phyloP scores from a whole-genome alignment of 2,797 vertebrate species.

The Chromobotia macracanthus region DNA sequence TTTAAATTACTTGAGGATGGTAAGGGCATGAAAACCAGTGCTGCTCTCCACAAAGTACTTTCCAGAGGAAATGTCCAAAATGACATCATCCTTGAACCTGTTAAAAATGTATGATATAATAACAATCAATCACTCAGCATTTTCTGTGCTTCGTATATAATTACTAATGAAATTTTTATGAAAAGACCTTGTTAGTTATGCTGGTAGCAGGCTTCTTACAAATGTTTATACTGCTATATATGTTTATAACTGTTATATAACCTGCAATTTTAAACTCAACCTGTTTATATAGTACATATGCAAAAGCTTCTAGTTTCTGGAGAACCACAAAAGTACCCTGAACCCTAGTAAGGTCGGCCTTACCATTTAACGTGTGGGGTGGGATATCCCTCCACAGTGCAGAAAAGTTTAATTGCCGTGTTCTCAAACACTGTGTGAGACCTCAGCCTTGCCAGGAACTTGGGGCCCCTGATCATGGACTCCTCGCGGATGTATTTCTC shows the following conservation, averaged over 20 bases:
- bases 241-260: no score
- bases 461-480: conserved; percentile 86
- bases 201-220: neutral
- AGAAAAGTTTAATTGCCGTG: conserved; percentile 86
- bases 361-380: conserved; percentile 91
- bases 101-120: neutral
- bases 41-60: conserved; percentile 85
- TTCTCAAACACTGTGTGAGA: conserved; percentile 95
- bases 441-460: conserved; percentile 87
- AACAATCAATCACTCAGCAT: no score
- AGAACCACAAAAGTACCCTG: neutral
- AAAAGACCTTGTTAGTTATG: no score
- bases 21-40: conserved; percentile 85
- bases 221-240: neutral
- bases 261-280: no score
- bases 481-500: conserved; percentile 84
- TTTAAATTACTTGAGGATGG: conserved; percentile 80
- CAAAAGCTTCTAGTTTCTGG: no score
- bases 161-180: neutral
- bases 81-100: conserved; percentile 91
- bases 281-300: no score
- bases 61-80: conserved; percentile 84
- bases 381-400: conserved; percentile 92
- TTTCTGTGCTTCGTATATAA: neutral
- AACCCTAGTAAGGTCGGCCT: conserved; percentile 57